Conservation (phyloP, 2,888 invertebrate genomes). For the Platycheirus rosarum region DNA sequence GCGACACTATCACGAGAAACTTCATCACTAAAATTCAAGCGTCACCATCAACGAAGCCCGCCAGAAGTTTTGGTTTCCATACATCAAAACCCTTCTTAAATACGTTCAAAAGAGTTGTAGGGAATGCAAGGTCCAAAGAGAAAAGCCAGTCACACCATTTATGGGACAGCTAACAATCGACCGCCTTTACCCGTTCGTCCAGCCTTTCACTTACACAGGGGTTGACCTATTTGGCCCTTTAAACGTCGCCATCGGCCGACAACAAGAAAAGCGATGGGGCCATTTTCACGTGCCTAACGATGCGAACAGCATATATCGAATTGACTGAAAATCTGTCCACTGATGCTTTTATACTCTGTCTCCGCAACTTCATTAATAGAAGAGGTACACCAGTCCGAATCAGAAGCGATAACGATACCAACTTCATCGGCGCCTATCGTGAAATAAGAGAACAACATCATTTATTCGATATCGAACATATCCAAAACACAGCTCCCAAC, state of each 20-base stretch:
- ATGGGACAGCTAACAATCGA: constrained; percentile 63
- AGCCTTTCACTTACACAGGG: constrained; percentile 68
- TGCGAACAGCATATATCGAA: constrained; percentile 58
- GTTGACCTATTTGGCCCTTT: constrained; percentile 45
- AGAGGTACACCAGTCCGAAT: constrained; percentile 53
- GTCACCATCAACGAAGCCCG: too few species aligned
- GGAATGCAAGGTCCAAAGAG: constrained; percentile 36
- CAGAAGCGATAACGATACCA: constrained; percentile 64
- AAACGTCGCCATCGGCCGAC: constrained; percentile 39
- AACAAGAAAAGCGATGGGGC: constrained; percentile 57
- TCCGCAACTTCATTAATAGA: constrained; percentile 56
- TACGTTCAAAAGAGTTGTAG: too few species aligned
- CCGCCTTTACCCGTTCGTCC: constrained; percentile 53
- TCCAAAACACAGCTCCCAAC: constrained; percentile 14
- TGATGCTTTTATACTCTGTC: constrained; percentile 32
- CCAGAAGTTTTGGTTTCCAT: too few species aligned
- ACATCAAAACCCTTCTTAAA: too few species aligned
- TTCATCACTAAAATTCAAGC: too few species aligned
- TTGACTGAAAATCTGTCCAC: constrained; percentile 47
- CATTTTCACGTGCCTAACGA: constrained; percentile 41
- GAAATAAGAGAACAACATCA: constrained; percentile 15
- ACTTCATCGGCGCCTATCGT: constrained; percentile 52
- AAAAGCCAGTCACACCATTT: constrained; percentile 40
- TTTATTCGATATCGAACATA: constrained; percentile 12
- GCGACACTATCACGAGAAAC: too few species aligned